Evolutionary conservation across 1,140 invertebrate genomes (phyloP).

Genomic region (Drosophila nigromelanica): DNA sequence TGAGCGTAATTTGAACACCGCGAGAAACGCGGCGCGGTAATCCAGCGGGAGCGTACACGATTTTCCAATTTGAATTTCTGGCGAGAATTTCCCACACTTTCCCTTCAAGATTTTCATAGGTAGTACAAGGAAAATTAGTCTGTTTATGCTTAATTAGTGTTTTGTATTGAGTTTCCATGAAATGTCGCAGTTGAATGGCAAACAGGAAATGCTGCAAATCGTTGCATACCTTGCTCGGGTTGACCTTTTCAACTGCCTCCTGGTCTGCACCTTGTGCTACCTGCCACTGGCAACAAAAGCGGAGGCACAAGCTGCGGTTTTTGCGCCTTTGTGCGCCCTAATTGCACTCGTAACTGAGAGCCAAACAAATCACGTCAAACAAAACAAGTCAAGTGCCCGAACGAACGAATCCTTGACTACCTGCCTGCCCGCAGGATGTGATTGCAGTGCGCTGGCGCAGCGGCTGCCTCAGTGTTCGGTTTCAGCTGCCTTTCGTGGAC

Average conservation of each 20-base stretch:
- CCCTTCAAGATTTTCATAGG: not conserved
- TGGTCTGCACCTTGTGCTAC: constrained; percentile 38
- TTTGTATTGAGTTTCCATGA: constrained; percentile 40
- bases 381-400: constrained; percentile 62
- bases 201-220: constrained; percentile 61
- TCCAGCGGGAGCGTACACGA: constrained; percentile 45
- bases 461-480: constrained; percentile 37
- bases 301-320: constrained; percentile 70
- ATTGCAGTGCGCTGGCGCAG: constrained; percentile 25
- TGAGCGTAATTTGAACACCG: constrained; percentile 76
- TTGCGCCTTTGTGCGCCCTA: constrained; percentile 43
- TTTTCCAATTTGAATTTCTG: constrained; percentile 66
- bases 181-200: constrained; percentile 23
- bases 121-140: constrained; percentile 59
- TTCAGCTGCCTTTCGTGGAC: constrained; percentile 41
- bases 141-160: constrained; percentile 72
- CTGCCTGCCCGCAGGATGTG: constrained; percentile 43
- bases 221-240: constrained; percentile 28
- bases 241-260: constrained; percentile 47
- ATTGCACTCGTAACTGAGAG: constrained; percentile 61
- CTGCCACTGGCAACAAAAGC: constrained; percentile 41
- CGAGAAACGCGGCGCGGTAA: constrained; percentile 60
- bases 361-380: constrained; percentile 63
- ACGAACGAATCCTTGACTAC: constrained; percentile 22
- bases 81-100: constrained; percentile 64